A percentile compares a stretch with the other conserved stretches of the same genome.
phyloP scores from a whole-genome alignment of 2,888 invertebrate genomes.

The Cataglyphis livida region DNA sequence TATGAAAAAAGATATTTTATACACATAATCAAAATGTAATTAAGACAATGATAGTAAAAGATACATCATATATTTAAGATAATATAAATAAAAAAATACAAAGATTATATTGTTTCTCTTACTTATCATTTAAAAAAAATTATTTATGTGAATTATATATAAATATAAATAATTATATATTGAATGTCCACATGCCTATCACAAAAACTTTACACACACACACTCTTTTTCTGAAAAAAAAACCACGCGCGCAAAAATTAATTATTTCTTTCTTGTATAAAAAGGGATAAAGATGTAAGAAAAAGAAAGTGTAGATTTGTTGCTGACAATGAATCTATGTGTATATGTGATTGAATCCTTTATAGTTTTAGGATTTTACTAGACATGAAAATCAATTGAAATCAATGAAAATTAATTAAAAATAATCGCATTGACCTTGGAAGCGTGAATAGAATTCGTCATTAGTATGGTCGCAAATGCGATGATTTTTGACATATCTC shows the following conservation, averaged over 20 bases:
- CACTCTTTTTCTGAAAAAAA: not conserved
- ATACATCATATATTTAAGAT: not conserved
- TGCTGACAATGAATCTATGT: not conserved
- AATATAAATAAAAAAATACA: not conserved
- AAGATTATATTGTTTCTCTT: too few species aligned
- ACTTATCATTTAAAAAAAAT: too few species aligned
- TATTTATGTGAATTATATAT: too few species aligned
- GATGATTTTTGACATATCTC: conserved; percentile 69
- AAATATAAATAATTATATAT: too few species aligned
- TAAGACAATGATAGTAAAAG: not conserved
- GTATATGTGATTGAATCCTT: not conserved
- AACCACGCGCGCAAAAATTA: too few species aligned
- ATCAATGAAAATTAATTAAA: not conserved
- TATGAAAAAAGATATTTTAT: not conserved
- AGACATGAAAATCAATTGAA: not conserved
- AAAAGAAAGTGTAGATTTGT: too few species aligned
- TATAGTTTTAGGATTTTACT: not conserved
- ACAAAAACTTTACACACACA: not conserved
- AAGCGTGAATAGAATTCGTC: conserved; percentile 75
- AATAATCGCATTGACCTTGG: conserved; percentile 69
- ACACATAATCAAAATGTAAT: not conserved
- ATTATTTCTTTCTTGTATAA: too few species aligned
- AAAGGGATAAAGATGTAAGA: not conserved
- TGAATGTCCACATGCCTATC: too few species aligned
- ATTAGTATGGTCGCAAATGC: conserved; percentile 75